These are phyloP conservation scores for Ceratina australensis DNA, from an alignment of 1,140 invertebrate species.

Conservation along the genomic window DNA sequence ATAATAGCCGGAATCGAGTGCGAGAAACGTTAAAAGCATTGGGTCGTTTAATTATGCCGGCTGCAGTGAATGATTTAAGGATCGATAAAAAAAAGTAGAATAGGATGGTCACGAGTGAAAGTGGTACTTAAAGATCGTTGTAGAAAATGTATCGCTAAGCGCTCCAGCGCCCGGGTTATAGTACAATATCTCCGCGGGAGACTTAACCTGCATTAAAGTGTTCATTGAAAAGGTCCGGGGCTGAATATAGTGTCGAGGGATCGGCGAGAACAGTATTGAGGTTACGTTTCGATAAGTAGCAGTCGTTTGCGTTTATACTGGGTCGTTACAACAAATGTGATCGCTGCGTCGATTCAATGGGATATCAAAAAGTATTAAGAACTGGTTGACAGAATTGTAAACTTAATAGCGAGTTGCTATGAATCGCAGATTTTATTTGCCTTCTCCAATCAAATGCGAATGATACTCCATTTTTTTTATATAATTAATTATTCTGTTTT, in stretches of 20 bases:
- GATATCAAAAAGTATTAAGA: not conserved
- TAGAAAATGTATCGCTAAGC: constrained; percentile 7
- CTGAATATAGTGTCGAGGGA: constrained; percentile 33
- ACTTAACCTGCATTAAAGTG: constrained; percentile 35
- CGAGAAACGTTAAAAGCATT: not conserved
- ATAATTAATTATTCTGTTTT: too few species aligned
- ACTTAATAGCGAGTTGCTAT: too few species aligned
- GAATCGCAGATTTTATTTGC: too few species aligned
- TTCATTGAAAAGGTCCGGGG: constrained; percentile 26
- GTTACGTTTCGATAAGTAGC: constrained; percentile 38
- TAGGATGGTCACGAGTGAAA: too few species aligned
- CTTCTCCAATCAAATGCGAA: too few species aligned
- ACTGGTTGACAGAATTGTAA: too few species aligned
- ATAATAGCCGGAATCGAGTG: not conserved
- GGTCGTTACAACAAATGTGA: not conserved
- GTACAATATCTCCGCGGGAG: constrained; percentile 1
- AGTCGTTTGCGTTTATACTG: constrained; percentile 15
- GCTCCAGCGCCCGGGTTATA: not conserved
- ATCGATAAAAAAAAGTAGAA: not conserved
- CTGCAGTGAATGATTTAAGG: not conserved
- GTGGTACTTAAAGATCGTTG: not conserved
- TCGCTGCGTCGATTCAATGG: not conserved
- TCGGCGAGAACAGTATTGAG: constrained; percentile 20
- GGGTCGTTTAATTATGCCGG: not conserved
- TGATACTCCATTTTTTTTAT: too few species aligned